Base-by-base conservation (phyloP, 2,797 vertebrate genomes). In the Paramormyrops hopkinsi region DNA sequence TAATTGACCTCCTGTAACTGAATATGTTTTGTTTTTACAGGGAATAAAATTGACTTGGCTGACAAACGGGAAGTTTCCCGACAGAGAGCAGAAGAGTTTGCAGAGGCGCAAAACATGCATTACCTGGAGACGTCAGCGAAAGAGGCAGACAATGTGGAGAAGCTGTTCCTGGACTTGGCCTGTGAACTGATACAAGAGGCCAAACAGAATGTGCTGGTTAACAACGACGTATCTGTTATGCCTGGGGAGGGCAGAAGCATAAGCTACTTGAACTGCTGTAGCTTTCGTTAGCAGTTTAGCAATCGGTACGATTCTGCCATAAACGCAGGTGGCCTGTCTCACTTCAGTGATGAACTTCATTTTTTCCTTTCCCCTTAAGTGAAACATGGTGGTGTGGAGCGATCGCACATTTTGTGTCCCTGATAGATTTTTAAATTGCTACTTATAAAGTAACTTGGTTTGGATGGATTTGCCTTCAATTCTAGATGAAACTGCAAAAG, bases 231-330 rank as follows among this genome's bases (percentile, higher is more conserved):
- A 90, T 97, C 98, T 82, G 97, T 97, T 0, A 96, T 98, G 95
- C 98, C 97, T 0, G 98, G 99, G 89, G 98, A 99, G 95, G 98
- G 98, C 91, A 99, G 99, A 95, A 97, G 95, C 94, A 99, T 99
- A 96, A 99, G 96, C 94, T 99, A 99, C 95, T 97, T 99, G 96
- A 98, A 96, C 97, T 99, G 98, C 97, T 99, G 98, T 96, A 98
- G 97, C 94, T 96, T 98, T 92, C 98, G 98, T 95, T 99, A 96
- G 95, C n/a, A 11, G 9, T 29, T 33, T 12, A 53, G 29, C 7
- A 5, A 69, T 19, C 62, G 4, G n/a, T 4, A 12, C 0, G 7
- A 19, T 50, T 51, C 46, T 51, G 50, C 50, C 12, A 86, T n/a
- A 17, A 17, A 7, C 17, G 50, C 8, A 79, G 50, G 88, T 41